These are phyloP conservation scores for Priocnemis perturbator DNA, from an alignment of 2,888 invertebrate genomes.

Conservation along the genomic window DNA sequence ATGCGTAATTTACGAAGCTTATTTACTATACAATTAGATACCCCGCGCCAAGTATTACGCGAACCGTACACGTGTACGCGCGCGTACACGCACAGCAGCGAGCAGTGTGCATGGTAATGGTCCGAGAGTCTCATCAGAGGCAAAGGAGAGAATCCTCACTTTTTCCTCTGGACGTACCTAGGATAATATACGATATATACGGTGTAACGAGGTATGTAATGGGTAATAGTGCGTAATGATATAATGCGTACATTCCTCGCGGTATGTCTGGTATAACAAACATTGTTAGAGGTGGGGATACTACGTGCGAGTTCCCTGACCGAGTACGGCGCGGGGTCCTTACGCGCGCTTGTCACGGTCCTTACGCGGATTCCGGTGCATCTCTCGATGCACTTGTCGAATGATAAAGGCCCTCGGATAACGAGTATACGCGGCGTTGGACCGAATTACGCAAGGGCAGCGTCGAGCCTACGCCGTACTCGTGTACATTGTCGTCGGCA, in stretches of 20 bases:
- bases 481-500: too few relatives aligned
- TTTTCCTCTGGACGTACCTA: slow-evolving; percentile 48
- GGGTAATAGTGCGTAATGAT: slow-evolving; percentile 66
- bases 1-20: slow-evolving; percentile 54
- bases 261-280: slow-evolving; percentile 56
- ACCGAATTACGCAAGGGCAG: slow-evolving; percentile 42
- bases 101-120: slow-evolving; percentile 51
- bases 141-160: slow-evolving; percentile 38
- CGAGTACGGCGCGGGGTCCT: slow-evolving; percentile 16
- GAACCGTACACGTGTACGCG: slow-evolving; percentile 5
- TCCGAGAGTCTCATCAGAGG: slow-evolving; percentile 49
- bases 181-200: slow-evolving; percentile 56
- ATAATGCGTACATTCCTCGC: slow-evolving; percentile 62
- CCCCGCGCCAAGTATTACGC: slow-evolving; percentile 37
- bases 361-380: too few relatives aligned
- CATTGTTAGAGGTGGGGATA: slow-evolving; percentile 49
- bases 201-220: slow-evolving; percentile 65
- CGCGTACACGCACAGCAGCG: slow-evolving; percentile 2
- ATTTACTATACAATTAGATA: slow-evolving; percentile 57
- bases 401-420: slow-evolving; percentile 41
- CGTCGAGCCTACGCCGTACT: background rate
- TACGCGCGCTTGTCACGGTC: slow-evolving; percentile 2
- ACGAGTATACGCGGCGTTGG: slow-evolving; percentile 37
- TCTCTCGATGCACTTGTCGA: slow-evolving; percentile 22
- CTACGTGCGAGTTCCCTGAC: slow-evolving; percentile 22